Evolutionary conservation across 2,797 vertebrate species (phyloP), one percentile per base, ranked within the genome.

Genomic region (Gobio occitaniae): DNA sequence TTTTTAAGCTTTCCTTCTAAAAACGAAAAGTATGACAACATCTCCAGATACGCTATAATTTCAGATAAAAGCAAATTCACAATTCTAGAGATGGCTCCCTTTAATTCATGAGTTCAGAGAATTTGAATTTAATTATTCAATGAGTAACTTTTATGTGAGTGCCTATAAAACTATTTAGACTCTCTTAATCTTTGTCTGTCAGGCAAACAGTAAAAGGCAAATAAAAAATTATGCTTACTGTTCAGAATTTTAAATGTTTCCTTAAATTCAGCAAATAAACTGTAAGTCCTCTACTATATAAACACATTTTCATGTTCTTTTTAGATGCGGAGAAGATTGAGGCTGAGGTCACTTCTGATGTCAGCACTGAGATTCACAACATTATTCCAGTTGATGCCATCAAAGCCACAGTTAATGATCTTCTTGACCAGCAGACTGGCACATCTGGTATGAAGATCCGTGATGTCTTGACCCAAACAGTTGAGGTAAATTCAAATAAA

Each of bases 251-350:
- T 17, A 32, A 25, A 13, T 68, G 19, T 19, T n/a, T 44, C 19
- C 69, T 52, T 74, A 13, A 54, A 12, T 29, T 79, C 2, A 48
- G 41, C 9, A 48, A 79, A 47, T 32, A 7, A 65, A 21, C 41
- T 0, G 5, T 1, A 63, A 19, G 15, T 78, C 38, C 4, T 78
- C n/a, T 29, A 5, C 16, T 63, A 77, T 63, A 12, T 63, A 19
- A 12, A 63, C 6, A 7, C 0, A 78, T 48, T 4, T 25, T 50
- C 63, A 50, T 80, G 25, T 21, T 44, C 4, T 66, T 86, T 93
- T 93, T 90, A 99, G 98, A 97, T 89, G 86, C 90, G 78, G 95
- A 95, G 63, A 96, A 96, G 89, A 72, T 97, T 83, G 95, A 96
- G 86, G 89, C 96, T 74, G 94, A 95, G 70, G 94, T 97, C 93